Base-by-base conservation (phyloP, 2,888 invertebrate species). In the Odontomyia ornata region DNA sequence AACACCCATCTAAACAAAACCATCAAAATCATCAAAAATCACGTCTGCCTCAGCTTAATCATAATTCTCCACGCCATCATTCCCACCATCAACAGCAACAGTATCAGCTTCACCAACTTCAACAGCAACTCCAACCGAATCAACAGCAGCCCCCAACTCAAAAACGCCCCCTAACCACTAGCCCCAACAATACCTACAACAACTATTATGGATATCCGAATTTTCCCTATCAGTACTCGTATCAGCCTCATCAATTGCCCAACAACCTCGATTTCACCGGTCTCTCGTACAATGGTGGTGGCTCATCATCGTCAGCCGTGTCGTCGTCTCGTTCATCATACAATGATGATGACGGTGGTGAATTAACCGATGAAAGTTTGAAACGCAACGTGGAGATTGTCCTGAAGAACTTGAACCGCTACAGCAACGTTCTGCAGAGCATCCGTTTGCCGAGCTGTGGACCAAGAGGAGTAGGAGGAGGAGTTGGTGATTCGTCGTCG, bases 371-470 rank as follows among this genome's bases (percentile, higher is more conserved):
- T 79, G 86, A 86, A 82, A 85, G 85, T 79, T 83, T 87, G 67
- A 87, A 86, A 79, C 85, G 85, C 80, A 87, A 87, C 85, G 87
- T 87, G 79, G 86, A 86, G 79, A 87, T 87, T 81, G 87, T 87
- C 76, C 80, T 87, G 76, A 87, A 83, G 81, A 87, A 87, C 81
- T 83, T 87, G 82, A 85, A 87, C 83, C 84, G 86, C 69, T 86
- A 86, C 78, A 86, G 86, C 77, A 86, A 84, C 82, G 85, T 85
- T 69, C 76, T 87, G 81, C 85, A 86, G 77, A 87, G 86, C 82
- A 85, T 86, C 79, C 85, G 85, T 77, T 79, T 86, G 82, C 86
- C 86, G 84, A 36, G 9, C 9, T 5, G 36, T 36, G 36, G 36
- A 36, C 36, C 36, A 36, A 36, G 36, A 36, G 36, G 86, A 81